phyloP scores from a whole-genome alignment of 2,797 vertebrate species.

The Potorous gilbertii region DNA sequence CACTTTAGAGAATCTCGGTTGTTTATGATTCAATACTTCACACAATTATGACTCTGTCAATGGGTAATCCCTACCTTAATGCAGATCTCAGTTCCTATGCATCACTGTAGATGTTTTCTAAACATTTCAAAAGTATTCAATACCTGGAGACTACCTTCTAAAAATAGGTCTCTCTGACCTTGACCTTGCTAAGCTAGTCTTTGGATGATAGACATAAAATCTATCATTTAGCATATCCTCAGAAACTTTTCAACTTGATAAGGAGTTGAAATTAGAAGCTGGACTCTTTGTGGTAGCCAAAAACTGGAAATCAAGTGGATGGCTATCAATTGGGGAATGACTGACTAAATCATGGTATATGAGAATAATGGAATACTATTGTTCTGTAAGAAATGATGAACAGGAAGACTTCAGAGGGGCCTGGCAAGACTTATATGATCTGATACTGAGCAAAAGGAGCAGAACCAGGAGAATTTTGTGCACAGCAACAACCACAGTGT shows the following conservation, averaged over 20 bases:
- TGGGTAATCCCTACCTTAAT: background rate
- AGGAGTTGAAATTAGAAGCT: background rate
- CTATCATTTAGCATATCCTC: background rate
- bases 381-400: too few relatives aligned
- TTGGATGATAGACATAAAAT: background rate
- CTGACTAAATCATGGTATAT: too few relatives aligned
- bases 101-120: background rate
- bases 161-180: background rate
- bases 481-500: too few relatives aligned
- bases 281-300: too few relatives aligned
- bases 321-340: too few relatives aligned
- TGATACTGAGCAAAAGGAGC: too few relatives aligned
- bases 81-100: background rate
- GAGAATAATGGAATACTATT: too few relatives aligned
- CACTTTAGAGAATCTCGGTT: conserved; percentile 59
- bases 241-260: background rate
- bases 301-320: too few relatives aligned
- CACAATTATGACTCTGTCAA: background rate
- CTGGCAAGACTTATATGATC: too few relatives aligned
- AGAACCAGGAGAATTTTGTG: too few relatives aligned
- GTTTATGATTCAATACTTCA: conserved; percentile 53
- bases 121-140: background rate
- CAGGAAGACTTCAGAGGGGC: too few relatives aligned
- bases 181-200: background rate
- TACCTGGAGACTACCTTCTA: background rate